phyloP scores from a whole-genome alignment of 2,888 invertebrate species.

The Prosapia bicincta region DNA sequence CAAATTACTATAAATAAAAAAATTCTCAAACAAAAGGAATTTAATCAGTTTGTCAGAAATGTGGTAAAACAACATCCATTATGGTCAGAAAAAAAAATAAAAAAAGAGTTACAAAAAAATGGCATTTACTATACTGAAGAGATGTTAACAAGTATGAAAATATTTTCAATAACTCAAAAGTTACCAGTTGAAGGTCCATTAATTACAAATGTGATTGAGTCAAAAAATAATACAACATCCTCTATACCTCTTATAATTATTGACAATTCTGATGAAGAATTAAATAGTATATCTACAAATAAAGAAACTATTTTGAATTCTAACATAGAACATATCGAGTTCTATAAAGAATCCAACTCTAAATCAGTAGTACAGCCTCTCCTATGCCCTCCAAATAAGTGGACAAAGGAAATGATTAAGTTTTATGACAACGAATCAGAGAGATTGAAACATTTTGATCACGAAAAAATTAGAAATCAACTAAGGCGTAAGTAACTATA shows the following conservation, averaged over 20 bases:
- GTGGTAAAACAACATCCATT: neutral
- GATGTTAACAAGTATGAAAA: neutral
- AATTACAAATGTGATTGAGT: neutral
- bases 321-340: too few species aligned
- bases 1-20: neutral
- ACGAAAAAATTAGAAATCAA: neutral
- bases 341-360: neutral
- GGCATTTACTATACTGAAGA: neutral
- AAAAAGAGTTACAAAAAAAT: neutral
- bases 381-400: neutral
- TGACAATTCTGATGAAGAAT: neutral
- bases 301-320: too few species aligned
- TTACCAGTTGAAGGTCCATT: neutral
- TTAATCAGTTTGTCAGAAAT: neutral
- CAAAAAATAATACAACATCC: neutral
- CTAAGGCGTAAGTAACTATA: neutral
- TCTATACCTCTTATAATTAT: neutral
- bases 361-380: neutral
- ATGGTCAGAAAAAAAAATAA: neutral
- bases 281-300: neutral
- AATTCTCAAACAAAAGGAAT: neutral
- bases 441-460: neutral
- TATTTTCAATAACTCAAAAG: neutral
- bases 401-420: neutral
- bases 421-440: neutral